Evolutionary conservation across 2,113 vertebrate species (phyloP).

Genomic region (Mirza zaza): DNA sequence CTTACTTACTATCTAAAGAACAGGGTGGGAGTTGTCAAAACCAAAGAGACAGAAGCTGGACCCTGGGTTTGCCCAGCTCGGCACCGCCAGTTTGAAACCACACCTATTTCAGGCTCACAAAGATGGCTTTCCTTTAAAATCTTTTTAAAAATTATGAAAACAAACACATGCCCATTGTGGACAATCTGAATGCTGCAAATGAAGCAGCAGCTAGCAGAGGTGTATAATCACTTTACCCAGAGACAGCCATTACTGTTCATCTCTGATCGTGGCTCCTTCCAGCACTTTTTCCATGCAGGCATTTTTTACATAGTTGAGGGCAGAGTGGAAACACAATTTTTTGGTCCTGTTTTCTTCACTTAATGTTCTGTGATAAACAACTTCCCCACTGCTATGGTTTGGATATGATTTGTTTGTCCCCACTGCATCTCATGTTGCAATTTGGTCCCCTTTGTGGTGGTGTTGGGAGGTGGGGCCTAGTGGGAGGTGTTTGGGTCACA

Average conservation of each 20-base stretch:
- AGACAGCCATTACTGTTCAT: neutral
- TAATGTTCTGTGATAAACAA: neutral
- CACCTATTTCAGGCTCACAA: neutral
- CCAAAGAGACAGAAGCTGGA: neutral
- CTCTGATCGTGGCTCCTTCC: neutral
- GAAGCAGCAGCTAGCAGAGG: neutral
- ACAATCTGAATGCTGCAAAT: neutral
- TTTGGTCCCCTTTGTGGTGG: neutral
- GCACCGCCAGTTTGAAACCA: neutral
- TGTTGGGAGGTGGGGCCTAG: neutral
- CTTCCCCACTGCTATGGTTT: neutral
- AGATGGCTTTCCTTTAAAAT: neutral
- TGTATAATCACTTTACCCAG: too few species aligned
- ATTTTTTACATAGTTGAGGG: neutral
- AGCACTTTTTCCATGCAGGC: neutral
- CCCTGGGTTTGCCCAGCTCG: neutral
- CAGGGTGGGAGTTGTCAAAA: neutral
- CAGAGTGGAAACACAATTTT: neutral
- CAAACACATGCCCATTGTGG: too few species aligned
- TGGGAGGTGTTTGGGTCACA: neutral
- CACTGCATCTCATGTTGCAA: neutral
- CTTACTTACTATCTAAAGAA: neutral
- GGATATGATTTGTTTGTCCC: neutral
- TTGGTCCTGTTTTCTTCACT: neutral
- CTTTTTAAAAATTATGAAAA: neutral